Conservation (phyloP, 2,888 invertebrate genomes). For the Alviniconcha strummeri region DNA sequence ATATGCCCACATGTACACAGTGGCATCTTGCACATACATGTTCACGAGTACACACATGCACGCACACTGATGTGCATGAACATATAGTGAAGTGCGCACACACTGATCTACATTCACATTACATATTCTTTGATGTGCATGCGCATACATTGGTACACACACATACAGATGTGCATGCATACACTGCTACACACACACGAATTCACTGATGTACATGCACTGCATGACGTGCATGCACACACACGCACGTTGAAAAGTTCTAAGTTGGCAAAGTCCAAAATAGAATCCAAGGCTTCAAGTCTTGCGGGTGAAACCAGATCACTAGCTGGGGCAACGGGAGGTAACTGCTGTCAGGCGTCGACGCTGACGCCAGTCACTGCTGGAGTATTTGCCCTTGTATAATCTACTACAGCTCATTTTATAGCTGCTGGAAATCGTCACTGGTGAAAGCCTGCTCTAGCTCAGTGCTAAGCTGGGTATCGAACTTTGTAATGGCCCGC, state of each 20-base stretch:
- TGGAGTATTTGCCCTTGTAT: background rate
- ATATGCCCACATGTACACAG: too few species aligned
- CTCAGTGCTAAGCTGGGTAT: too few species aligned
- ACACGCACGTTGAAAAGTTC: background rate
- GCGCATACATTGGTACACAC: background rate
- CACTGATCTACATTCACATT: background rate
- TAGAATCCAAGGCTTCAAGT: background rate
- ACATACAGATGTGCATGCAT: background rate
- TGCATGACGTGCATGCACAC: background rate
- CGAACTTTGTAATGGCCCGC: too few species aligned
- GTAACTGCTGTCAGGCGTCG: background rate
- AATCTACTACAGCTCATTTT: background rate
- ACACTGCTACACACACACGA: background rate
- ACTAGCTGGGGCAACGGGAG: too few species aligned
- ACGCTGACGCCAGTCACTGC: background rate
- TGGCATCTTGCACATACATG: too few species aligned
- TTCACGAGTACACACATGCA: background rate
- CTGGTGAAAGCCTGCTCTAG: too few species aligned
- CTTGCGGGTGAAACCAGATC: background rate
- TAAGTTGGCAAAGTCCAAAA: background rate
- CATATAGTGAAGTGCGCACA: background rate
- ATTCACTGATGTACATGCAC: background rate
- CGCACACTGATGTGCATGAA: background rate
- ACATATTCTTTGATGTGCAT: too few species aligned
- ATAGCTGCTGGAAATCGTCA: background rate